A percentile compares a stretch with the other conserved stretches of the same genome.
Conservation (phyloP, 2,797 vertebrate species). For the Gallinago stenura region DNA sequence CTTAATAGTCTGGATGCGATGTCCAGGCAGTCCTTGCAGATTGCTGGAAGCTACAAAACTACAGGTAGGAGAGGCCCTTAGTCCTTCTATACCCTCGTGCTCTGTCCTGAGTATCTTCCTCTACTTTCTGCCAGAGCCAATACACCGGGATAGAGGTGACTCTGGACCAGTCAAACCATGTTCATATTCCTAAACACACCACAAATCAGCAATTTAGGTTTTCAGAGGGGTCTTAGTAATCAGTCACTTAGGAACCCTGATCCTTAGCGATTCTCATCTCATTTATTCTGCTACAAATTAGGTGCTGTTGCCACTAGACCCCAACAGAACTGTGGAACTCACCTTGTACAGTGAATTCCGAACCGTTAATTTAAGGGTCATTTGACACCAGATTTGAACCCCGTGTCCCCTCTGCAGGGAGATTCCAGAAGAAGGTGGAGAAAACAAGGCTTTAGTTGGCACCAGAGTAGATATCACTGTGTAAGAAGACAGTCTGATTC, state of each 20-base stretch:
- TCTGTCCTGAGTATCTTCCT: not conserved
- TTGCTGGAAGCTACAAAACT: constrained; percentile 37
- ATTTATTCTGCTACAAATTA: not conserved
- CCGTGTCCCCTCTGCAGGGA: not conserved
- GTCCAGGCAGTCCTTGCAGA: not conserved
- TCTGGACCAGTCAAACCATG: not conserved
- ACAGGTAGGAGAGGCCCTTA: not conserved
- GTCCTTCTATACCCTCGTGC: not conserved
- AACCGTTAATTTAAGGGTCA: not conserved
- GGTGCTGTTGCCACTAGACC: not conserved
- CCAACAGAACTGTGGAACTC: not conserved
- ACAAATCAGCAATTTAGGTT: not conserved
- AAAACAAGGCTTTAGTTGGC: not conserved
- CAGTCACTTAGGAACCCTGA: not conserved
- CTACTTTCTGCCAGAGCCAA: not conserved
- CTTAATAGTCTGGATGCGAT: not conserved
- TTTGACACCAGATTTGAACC: not conserved
- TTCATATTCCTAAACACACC: not conserved
- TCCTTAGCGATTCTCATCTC: not conserved
- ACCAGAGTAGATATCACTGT: not conserved
- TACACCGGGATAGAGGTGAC: accelerated
- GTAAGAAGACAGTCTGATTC: not conserved
- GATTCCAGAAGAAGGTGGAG: not conserved
- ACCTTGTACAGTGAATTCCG: not conserved
- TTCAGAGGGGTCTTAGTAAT: not conserved